Percentiles rank a stretch among this genome's conserved stretches.
Conservation (phyloP, 1,140 invertebrate species). For the Proales similis region DNA sequence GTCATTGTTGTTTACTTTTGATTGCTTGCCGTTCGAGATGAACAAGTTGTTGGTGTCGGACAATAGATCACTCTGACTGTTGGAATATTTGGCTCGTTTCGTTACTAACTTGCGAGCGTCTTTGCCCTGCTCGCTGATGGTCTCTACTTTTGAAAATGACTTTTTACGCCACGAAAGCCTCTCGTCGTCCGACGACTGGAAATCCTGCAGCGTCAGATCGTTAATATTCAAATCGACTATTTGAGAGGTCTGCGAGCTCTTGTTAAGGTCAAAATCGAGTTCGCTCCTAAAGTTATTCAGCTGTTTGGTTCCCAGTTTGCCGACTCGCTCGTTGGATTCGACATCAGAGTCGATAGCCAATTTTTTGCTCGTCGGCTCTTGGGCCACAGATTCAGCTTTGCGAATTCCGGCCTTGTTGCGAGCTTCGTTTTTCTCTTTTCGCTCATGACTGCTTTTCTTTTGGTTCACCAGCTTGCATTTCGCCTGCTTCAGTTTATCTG, state of each 20-base stretch:
- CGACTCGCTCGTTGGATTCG: conserved; percentile 1
- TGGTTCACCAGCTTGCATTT: too few species aligned
- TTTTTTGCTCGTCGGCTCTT: conserved; percentile 23
- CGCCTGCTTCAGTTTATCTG: too few species aligned
- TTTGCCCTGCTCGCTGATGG: background rate
- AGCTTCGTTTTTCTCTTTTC: too few species aligned
- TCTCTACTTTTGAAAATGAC: background rate
- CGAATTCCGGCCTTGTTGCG: too few species aligned
- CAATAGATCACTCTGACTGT: background rate
- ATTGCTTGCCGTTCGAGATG: background rate
- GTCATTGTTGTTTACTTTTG: conserved; percentile 23
- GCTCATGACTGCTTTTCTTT: too few species aligned
- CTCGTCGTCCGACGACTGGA: conserved; percentile 32
- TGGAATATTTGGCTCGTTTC: conserved; percentile 20
- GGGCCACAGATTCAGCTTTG: conserved; percentile 4
- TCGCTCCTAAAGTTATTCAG: background rate
- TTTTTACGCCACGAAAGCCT: background rate
- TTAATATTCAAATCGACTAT: conserved; percentile 14
- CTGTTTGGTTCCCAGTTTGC: background rate
- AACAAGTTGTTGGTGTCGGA: background rate
- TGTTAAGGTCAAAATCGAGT: background rate
- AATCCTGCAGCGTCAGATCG: conserved; percentile 22
- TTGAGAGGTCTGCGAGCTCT: background rate
- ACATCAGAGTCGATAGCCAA: too few species aligned
- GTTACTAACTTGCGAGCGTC: background rate